Base-by-base conservation (phyloP, 2,113 vertebrate genomes). In the Lates calcarifer region DNA sequence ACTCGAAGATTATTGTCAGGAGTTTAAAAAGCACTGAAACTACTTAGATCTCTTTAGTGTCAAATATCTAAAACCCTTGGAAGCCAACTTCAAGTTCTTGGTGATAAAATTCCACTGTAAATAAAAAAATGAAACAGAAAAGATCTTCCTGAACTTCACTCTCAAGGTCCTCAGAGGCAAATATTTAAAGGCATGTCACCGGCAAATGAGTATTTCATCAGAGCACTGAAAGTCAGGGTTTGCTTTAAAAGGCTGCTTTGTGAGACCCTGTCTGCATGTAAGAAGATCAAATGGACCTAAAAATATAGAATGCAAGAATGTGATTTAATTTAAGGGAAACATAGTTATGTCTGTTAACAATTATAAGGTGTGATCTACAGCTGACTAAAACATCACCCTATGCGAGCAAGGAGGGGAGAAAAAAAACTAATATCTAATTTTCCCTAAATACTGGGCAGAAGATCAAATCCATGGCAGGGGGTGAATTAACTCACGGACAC, bases 401-500 rank as follows among this genome's bases (percentile, higher is more conserved):
- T 15, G 31, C 18, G 39, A 39, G 20, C 24, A 35, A 7, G 35
- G 6, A 75, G 6, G 37, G 0, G 45, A 51, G 43, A 47, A 64
- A 57, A 55, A 22, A 20, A 57, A 4, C 0, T 31, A 31, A 60
- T 56, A 37, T 82, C 20, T 74, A 71, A 78, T 81, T 63, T n/a
- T 66, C 14, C 24, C 41, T 53, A 75, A 77, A 75, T 69, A 64
- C 63, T 28, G 29, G 17, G 33, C 68, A 67, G n/a, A 4, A 2
- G 51, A n/a, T 72, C 55, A 74, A 17, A 80, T 33, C 29, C 17
- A 9, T 31, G 45, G 56, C 47, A 53, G 65, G 26, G n/a, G 47
- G 6, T 28, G 61, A 68, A 67, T 84, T 73, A 62, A 84, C 2
- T 57, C 28, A 67, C 14, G 57, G 70, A 64, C 76, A 79, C 81